Percentiles rank a stretch among this genome's conserved stretches.
Evolutionary conservation across 2,888 invertebrate species (phyloP).

Genomic region (Sphaerophoria taeniata): DNA sequence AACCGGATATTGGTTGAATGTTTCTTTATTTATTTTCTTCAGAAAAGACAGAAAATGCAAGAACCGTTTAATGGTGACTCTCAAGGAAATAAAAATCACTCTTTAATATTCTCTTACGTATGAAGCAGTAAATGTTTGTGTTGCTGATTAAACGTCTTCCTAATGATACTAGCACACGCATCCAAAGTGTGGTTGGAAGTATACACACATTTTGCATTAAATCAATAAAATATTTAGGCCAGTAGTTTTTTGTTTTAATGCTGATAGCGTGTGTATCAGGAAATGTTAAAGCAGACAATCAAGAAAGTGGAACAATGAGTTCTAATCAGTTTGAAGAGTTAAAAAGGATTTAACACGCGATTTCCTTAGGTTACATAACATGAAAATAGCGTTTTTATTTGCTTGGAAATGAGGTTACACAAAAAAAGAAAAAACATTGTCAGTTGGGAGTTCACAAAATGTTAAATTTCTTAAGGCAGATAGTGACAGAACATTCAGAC

Average conservation of each 20-base stretch:
- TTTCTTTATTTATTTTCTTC: background rate
- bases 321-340: conserved; percentile 14
- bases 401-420: too few species aligned
- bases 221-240: conserved; percentile 12
- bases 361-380: background rate
- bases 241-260: conserved; percentile 6
- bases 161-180: conserved; percentile 27
- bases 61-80: background rate
- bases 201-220: background rate
- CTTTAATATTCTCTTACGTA: background rate
- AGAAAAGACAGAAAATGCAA: background rate
- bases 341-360: background rate
- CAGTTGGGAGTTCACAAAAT: too few species aligned
- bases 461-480: too few species aligned
- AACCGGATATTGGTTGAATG: conserved; percentile 27
- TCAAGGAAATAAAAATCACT: background rate
- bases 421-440: too few species aligned
- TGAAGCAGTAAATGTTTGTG: background rate
- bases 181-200: background rate
- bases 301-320: conserved; percentile 21
- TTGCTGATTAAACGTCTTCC: background rate
- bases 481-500: too few species aligned
- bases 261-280: conserved; percentile 27
- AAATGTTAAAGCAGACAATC: background rate
- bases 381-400: too few species aligned